Evolutionary conservation across 1,140 invertebrate genomes (phyloP).

Genomic region (Dinoponera quadriceps): DNA sequence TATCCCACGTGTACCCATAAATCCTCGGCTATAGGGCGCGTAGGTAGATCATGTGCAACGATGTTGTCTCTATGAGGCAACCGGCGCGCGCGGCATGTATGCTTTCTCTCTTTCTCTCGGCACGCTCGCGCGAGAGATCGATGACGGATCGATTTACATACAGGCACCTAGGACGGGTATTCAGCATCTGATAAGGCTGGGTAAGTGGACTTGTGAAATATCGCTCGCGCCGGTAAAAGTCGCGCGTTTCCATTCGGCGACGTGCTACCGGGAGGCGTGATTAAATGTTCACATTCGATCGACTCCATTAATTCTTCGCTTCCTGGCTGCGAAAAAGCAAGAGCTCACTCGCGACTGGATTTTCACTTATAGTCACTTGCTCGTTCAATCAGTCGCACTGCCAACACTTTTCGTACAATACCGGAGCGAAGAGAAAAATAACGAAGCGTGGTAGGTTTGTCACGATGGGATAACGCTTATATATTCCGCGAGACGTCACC

Average conservation of each 20-base stretch:
- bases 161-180: slow-evolving; percentile 50
- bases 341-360: neutral
- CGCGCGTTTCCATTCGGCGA: slow-evolving; percentile 55
- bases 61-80: slow-evolving; percentile 44
- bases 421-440: no score
- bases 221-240: slow-evolving; percentile 40
- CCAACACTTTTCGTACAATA: no score
- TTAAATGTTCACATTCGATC: slow-evolving; percentile 63
- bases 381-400: no score
- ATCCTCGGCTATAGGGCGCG: slow-evolving; percentile 58
- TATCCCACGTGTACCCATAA: slow-evolving; percentile 61
- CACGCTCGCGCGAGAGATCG: slow-evolving; percentile 56
- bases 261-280: slow-evolving; percentile 40
- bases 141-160: slow-evolving; percentile 67
- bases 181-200: slow-evolving; percentile 49
- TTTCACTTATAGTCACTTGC: no score
- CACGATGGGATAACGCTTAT: no score
- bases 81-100: slow-evolving; percentile 16
- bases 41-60: slow-evolving; percentile 70
- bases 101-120: slow-evolving; percentile 12
- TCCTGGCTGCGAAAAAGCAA: slow-evolving; percentile 11
- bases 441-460: no score
- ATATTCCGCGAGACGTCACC: no score
- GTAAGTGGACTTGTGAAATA: slow-evolving; percentile 54
- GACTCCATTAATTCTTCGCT: slow-evolving; percentile 23